A percentile compares a stretch with the other conserved stretches of the same genome.
These are phyloP conservation scores for Nephrotoma appendiculata DNA, from an alignment of 2,888 invertebrate species.

Conservation along the genomic window DNA sequence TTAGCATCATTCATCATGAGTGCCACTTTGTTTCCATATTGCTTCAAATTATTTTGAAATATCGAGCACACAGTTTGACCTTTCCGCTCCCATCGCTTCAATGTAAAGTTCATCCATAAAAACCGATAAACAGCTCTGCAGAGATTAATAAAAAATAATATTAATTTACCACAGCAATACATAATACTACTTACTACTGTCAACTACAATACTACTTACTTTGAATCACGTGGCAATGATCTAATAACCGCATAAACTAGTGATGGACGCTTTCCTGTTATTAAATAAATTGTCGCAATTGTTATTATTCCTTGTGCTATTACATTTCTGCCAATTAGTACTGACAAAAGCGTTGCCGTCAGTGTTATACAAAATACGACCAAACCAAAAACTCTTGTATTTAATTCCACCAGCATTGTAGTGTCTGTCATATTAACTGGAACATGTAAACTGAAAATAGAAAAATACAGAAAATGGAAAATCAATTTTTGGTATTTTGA, in stretches of 20 bases:
- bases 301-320: constrained; percentile 19
- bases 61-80: constrained; percentile 41
- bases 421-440: not conserved
- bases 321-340: constrained; percentile 17
- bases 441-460: not conserved
- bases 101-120: constrained; percentile 35
- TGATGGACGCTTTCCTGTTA: constrained; percentile 20
- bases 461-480: not conserved
- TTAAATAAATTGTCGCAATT: constrained; percentile 20
- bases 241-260: constrained; percentile 21
- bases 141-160: not conserved
- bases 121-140: constrained; percentile 42
- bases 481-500: not conserved
- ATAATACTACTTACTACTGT: not conserved
- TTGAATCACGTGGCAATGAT: constrained; percentile 22
- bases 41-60: constrained; percentile 36
- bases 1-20: constrained; percentile 51
- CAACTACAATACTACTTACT: constrained; percentile 18
- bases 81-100: constrained; percentile 37
- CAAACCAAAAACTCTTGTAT: constrained; percentile 22
- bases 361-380: constrained; percentile 21
- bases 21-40: constrained; percentile 50
- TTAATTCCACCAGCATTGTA: constrained; percentile 21
- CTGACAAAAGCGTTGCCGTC: constrained; percentile 18
- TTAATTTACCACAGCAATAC: not conserved